These are phyloP conservation scores for Mycalesis mineus DNA, from an alignment of 2,888 invertebrate species.

Conservation along the genomic window DNA sequence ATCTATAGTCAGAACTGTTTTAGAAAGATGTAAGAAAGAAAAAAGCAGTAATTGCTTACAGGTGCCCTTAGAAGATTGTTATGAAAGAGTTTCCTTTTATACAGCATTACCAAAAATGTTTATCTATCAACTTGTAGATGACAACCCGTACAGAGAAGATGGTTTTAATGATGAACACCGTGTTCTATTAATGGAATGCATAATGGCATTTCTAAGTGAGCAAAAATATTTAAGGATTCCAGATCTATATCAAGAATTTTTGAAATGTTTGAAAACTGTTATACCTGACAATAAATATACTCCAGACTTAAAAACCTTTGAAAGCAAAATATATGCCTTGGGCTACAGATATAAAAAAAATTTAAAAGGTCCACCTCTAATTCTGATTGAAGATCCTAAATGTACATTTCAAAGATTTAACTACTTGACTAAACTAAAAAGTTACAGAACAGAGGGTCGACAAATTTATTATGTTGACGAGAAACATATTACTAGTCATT, in stretches of 20 bases:
- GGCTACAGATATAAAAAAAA: constrained; percentile 39
- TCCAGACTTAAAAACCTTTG: constrained; percentile 2
- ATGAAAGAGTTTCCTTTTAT: constrained; percentile 38
- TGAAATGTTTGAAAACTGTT: constrained; percentile 12
- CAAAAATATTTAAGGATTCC: constrained; percentile 21
- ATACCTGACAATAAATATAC: constrained; percentile 20
- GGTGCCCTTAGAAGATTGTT: constrained; percentile 35
- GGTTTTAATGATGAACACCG: constrained; percentile 31
- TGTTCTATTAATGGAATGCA: constrained; percentile 32
- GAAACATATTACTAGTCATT: constrained; percentile 37
- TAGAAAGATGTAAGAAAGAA: constrained; percentile 40
- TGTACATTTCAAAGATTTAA: constrained; percentile 44
- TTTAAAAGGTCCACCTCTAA: constrained; percentile 28
- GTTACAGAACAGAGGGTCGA: constrained; percentile 30
- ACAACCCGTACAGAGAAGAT: not conserved
- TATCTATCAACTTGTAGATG: constrained; percentile 8
- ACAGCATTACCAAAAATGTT: constrained; percentile 32
- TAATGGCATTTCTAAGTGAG: constrained; percentile 29
- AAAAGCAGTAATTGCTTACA: constrained; percentile 28
- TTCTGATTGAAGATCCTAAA: constrained; percentile 47
- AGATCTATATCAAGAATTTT: constrained; percentile 26
- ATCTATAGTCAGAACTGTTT: constrained; percentile 29
- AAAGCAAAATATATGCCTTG: constrained; percentile 28
- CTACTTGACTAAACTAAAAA: constrained; percentile 43
- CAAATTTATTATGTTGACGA: constrained; percentile 49